Base-by-base conservation (phyloP, 2,888 invertebrate genomes). In the Melinopterus prodromus region DNA sequence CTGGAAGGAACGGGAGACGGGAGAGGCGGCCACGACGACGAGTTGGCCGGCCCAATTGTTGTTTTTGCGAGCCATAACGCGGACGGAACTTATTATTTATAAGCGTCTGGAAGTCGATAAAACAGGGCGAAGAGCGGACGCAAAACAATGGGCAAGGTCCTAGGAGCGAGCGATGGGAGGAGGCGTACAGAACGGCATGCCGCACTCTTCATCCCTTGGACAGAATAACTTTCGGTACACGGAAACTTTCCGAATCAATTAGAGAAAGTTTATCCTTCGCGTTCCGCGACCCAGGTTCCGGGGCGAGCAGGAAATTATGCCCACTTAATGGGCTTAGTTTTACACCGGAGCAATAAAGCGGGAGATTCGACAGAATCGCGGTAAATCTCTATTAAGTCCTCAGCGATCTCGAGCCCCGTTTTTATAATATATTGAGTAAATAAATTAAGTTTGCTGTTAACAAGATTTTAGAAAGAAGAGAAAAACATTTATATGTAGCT, bases 191-290 rank as follows among this genome's bases (percentile, higher is more conserved):
- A 26, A 26, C 26, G 26, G 26, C 26, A 26, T 26, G 26, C 26
- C 26, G 7, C 53, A 12, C 9, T 53, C 36, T 37, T 35, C 35
- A 35, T 35, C 74, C 37, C 35, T 78, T 75, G 78, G 70, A 53
- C 76, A 26, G 16, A 78, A 75, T 78, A 75, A 78, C 76, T 78
- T 78, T 36, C 69, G 78, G 78, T 53, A 53, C 53, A 70, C 69
- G 70, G 70, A 15, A 78, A 78, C 70, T 74, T 78, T 70, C 70
- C 37, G 78, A 78, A 78, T 78, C 78, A 78, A 78, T 78, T 78
- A 78, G 69, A 78, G 75, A 75, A 78, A 78, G 69, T 78, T 78
- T 78, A 74, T 75, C 70, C 78, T 16, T 70, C 26, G 3, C 26
- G 26, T 26, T 26, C 26, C 26, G 26, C 26, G 26, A 26, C 3